Evolutionary conservation across 2,888 invertebrate genomes (phyloP), one percentile per base, ranked within the genome.

Genomic region (Rhyacophila evoluta): DNA sequence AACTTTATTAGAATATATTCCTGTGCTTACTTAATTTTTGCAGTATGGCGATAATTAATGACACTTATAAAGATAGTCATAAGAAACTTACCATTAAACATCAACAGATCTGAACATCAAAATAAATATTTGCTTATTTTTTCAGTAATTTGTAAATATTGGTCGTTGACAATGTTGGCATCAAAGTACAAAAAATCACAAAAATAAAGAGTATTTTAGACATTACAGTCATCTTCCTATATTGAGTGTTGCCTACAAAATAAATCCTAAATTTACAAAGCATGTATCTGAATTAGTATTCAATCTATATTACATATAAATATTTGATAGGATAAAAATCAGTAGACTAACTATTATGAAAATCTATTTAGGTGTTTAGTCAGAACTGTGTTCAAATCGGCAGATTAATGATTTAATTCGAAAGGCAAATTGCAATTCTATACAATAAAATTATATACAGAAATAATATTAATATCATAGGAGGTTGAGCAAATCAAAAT

Each of bases 31-130:
- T 33, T 33, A 33, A 38, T 41, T n/a, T 55, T 25, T 55, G 55
- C 55, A 25, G 55, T 55, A 19, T 19, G 55, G 55, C 55, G 25
- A 25, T 19, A 55, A 55, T 55, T 55, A 55, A 19, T 25, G 55
- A 55, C 19, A 19, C 55, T 55, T 55, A 55, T 55, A 74, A 29
- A 70, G 69, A 70, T 78, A 78, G 69, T 78, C 78, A 78, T 78
- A 78, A 78, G 78, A 74, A 74, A 77, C 73, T 73, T 72, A 73
- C 38, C 3, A 69, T 29, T 68, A 73, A 29, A n/a, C 15, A 55
- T 55, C 19, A 55, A 55, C 19, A 29, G 77, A 33, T 77, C 67
- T 78, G 75, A 39, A 71, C 29, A 55, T 55, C 41, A 71, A 76
- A 72, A 39, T 71, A 76, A 76, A 76, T 71, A 71, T 76, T 25